Evolutionary conservation across 1,140 invertebrate species (phyloP), one percentile per base, ranked within the genome.

Genomic region (Sarcophaga bullata): DNA sequence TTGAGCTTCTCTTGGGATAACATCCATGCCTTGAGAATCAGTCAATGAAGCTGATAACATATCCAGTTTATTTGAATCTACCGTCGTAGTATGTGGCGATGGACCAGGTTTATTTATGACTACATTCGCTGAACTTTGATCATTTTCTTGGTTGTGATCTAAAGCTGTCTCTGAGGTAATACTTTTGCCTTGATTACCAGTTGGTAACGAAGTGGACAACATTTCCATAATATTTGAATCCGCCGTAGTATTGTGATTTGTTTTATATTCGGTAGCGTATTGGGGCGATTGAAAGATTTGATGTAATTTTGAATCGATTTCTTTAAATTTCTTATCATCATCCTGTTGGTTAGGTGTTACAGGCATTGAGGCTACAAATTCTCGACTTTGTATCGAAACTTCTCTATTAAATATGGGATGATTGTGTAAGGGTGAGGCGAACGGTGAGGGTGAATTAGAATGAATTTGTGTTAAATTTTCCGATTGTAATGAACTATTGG

Each of bases 251-350:
- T 37, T 37, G 25, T 37, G 25, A 37, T 37, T 37, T 37, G 25
- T 4, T 76, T 49, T 76, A 76, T 17, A 8, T 19, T 48, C 73
- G 6, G 10, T 15, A 6, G 15, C 49, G 13, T 83, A 25, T 52
- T 78, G 75, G 5, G 83, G 83, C 11, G 83, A 83, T n/a, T 81
- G 73, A 76, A 83, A 83, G 37, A 83, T 81, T 46, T 54, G 17
- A 37, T 82, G 73, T 37, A 83, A 15, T 13, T 73, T 81, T 11
- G 75, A 78, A 80, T 83, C 83, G 47, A 83, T 82, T 47, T 83
- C 83, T 10, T 73, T 46, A 80, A 82, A 83, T 68, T 68, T 68
- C 6, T 68, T 25, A 50, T 73, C 19, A 25, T 72, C 80, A 82
- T 82, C 80, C n/a, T 83, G 80, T 25, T 46, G 62, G 10, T 80